phyloP scores from a whole-genome alignment of 2,888 invertebrate species.

The Caenorhabditis sp. region DNA sequence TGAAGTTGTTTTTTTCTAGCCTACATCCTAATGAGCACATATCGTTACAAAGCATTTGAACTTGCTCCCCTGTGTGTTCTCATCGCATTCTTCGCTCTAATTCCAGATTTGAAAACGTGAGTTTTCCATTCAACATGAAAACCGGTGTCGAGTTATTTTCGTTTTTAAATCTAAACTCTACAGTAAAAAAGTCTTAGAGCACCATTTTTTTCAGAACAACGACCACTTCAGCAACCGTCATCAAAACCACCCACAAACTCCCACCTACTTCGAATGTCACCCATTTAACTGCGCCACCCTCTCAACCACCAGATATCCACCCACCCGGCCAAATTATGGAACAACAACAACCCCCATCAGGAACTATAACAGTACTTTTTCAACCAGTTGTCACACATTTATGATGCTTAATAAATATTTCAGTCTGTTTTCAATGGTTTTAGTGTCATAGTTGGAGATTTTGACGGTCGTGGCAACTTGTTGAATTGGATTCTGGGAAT shows the following conservation, averaged over 20 bases:
- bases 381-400: too few relatives aligned
- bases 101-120: slow-evolving; percentile 5
- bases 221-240: slow-evolving; percentile 11
- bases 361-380: background rate
- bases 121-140: too few relatives aligned
- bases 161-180: too few relatives aligned
- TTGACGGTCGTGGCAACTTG: background rate
- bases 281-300: background rate
- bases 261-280: background rate
- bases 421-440: background rate
- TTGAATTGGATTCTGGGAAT: slow-evolving; percentile 10
- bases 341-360: background rate
- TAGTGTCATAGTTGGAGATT: background rate
- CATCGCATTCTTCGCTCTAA: slow-evolving; percentile 24
- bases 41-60: slow-evolving; percentile 33
- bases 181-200: too few relatives aligned
- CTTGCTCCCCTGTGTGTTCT: slow-evolving; percentile 24
- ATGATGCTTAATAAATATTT: background rate
- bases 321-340: background rate
- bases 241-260: slow-evolving; percentile 8
- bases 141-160: too few relatives aligned
- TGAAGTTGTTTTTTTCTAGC: slow-evolving; percentile 9
- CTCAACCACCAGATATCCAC: background rate
- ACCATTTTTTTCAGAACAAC: slow-evolving; percentile 15
- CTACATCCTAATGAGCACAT: slow-evolving; percentile 32